Base-by-base conservation (phyloP, 2,888 invertebrate species). In the Andrena dorsata region DNA sequence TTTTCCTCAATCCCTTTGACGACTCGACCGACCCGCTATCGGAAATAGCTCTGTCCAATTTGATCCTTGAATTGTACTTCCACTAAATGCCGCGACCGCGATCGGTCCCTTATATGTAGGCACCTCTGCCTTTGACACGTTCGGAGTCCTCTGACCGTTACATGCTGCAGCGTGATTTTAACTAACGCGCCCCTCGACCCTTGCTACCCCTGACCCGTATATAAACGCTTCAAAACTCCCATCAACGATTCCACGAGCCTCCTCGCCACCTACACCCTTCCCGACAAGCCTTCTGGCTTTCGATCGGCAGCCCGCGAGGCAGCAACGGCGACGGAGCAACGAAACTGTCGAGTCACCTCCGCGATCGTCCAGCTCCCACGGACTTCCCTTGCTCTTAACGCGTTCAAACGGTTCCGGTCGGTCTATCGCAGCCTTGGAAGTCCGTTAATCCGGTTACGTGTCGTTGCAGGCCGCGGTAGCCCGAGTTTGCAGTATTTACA, bases 401-500 rank as follows among this genome's bases (percentile, higher is more conserved):
- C 61, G 28, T 16, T 16, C 23, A 32, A 74, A 32, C 65, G 78
- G 30, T 68, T 68, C 63, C 61, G 53, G 51, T 73, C 53, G 60
- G 23, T 71, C 70, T 41, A 66, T 58, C 56, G 56, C 72, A 47
- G 68, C 70, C 51, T 60, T 23, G 60, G 26, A 53, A 61, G 78
- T 49, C 65, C 61, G 72, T 79, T 69, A 76, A 77, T 73, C 66
- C 30, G 1, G 72, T 82, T 63, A 73, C 82, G 69, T 26, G 70
- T 70, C 61, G 63, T 72, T 69, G 30, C 61, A 41, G 28, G 65
- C 60, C 47, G 66, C 65, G 72, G 56, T 74, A 23, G 49, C 60
- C 41, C 69, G 63, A 35, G 72, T 74, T 82, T 10, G 47, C 72
- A 60, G 78, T 83, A 65, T 82, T 83, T 82, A 75, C 78, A 78